A percentile compares a stretch with the other conserved stretches of the same genome.
phyloP scores from a whole-genome alignment of 1,140 invertebrate genomes.

The Cotesia chilonis region DNA sequence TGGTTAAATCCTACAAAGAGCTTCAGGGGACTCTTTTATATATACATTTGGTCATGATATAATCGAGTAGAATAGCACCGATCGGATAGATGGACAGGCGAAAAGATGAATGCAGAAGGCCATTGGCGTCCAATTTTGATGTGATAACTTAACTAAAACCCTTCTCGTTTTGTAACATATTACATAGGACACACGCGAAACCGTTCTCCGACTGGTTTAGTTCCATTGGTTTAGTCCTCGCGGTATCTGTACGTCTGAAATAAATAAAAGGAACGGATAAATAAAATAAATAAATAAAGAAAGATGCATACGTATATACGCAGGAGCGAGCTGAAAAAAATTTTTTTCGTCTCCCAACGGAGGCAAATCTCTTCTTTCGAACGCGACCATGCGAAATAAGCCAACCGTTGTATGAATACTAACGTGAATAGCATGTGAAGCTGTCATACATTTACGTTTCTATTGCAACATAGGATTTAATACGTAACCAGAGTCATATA shows the following conservation, averaged over 20 bases:
- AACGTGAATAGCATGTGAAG: conserved; percentile 57
- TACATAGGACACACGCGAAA: conserved; percentile 39
- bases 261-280: conserved; percentile 22
- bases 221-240: no score
- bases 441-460: conserved; percentile 46
- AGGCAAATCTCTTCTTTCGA: conserved; percentile 65
- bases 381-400: conserved; percentile 64
- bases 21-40: conserved; percentile 34
- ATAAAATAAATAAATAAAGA: conserved; percentile 30
- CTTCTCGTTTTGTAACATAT: conserved; percentile 51
- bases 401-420: conserved; percentile 63
- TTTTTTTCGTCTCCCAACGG: conserved; percentile 46
- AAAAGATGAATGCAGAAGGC: conserved; percentile 40
- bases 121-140: conserved; percentile 62
- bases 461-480: conserved; percentile 38
- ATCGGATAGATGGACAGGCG: background rate
- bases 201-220: conserved; percentile 41
- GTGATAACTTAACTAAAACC: conserved; percentile 57
- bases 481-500: conserved; percentile 27
- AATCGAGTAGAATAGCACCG: background rate
- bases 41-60: conserved; percentile 18
- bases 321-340: conserved; percentile 53
- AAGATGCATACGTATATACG: conserved; percentile 18
- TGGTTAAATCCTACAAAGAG: conserved; percentile 62
- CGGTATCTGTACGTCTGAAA: no score